Conservation (phyloP, 2,113 vertebrate species). For the Oreocharis arfaki region DNA sequence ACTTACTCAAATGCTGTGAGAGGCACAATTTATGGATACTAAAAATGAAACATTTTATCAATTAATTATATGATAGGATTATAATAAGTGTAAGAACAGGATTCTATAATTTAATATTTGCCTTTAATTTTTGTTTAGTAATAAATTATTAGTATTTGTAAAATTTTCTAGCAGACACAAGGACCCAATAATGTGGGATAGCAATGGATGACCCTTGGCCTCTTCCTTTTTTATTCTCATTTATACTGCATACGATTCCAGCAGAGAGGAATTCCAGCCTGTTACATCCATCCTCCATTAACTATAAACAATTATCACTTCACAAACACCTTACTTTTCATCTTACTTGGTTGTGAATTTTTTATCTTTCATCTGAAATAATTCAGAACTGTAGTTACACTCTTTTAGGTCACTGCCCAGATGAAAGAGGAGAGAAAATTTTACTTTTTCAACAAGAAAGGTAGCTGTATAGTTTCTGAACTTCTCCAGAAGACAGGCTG, state of each 20-base stretch:
- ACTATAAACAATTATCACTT: neutral
- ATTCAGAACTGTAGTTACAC: neutral
- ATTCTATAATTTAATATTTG: neutral
- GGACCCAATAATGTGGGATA: neutral
- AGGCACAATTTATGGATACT: neutral
- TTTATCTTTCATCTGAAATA: neutral
- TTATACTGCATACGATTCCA: neutral
- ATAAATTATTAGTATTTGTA: neutral
- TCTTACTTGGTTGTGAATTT: neutral
- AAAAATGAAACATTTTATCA: neutral
- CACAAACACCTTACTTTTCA: neutral
- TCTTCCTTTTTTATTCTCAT: neutral
- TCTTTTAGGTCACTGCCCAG: neutral
- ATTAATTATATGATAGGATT: neutral
- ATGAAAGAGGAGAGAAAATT: neutral
- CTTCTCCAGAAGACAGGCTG: neutral
- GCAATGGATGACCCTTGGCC: neutral
- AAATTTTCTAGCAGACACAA: neutral
- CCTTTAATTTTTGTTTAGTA: neutral
- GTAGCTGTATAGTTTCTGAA: neutral
- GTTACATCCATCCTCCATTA: neutral
- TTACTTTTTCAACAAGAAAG: neutral
- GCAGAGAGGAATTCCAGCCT: neutral
- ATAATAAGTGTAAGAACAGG: neutral
- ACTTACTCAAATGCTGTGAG: neutral